Conservation (phyloP, 1,140 invertebrate species). For the Conus ventricosus region DNA sequence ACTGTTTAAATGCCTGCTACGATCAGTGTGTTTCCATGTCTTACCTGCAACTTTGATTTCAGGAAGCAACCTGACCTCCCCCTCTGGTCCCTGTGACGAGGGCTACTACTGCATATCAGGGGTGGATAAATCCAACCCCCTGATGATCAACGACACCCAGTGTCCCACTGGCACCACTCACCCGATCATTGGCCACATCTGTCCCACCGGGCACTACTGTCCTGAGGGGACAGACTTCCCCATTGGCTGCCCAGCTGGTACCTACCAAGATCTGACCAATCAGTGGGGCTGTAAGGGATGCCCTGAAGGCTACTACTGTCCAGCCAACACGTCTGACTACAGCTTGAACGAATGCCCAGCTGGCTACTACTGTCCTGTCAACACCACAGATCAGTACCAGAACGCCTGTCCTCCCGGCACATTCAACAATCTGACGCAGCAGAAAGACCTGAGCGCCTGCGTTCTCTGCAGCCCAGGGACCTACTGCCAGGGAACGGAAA, state of each 20-base stretch:
- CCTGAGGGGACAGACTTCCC: conserved; percentile 66
- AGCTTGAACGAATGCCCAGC: conserved; percentile 62
- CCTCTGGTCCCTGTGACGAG: conserved; percentile 60
- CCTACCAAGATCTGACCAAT: conserved; percentile 67
- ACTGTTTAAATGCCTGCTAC: neutral
- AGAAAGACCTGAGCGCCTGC: conserved; percentile 56
- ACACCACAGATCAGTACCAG: conserved; percentile 63
- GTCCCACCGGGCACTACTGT: conserved; percentile 71
- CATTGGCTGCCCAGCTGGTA: conserved; percentile 68
- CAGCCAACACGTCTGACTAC: conserved; percentile 67
- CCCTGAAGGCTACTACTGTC: conserved; percentile 68
- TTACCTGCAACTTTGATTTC: neutral
- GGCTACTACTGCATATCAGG: conserved; percentile 70
- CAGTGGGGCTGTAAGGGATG: conserved; percentile 65
- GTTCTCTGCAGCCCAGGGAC: conserved; percentile 62
- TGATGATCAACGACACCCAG: conserved; percentile 65
- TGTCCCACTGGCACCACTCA: conserved; percentile 67
- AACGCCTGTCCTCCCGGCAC: conserved; percentile 66
- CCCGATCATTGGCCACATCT: conserved; percentile 68
- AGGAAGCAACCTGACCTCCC: conserved; percentile 66
- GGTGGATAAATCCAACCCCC: conserved; percentile 61
- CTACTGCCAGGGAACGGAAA: conserved; percentile 69
- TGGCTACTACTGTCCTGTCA: conserved; percentile 66
- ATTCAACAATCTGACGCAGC: conserved; percentile 63
- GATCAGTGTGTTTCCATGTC: neutral